A percentile compares a stretch with the other conserved stretches of the same genome.
phyloP scores from a whole-genome alignment of 92 coral and sea anemone genomes.

The Porites divaricata region DNA sequence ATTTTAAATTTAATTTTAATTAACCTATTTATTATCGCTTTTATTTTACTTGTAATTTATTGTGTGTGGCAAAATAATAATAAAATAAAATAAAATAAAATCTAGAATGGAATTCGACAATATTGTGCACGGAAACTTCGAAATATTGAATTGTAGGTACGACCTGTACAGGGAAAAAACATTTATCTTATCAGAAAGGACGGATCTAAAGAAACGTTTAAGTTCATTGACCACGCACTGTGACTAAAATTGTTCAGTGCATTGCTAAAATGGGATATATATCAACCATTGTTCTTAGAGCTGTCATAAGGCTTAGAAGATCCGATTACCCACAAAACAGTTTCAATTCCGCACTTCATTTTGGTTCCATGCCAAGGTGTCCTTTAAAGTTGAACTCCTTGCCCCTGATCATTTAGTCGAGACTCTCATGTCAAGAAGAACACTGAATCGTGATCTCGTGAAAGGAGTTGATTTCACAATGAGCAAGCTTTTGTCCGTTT shows the following conservation, averaged over 20 bases:
- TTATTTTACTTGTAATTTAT: no score
- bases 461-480: not conserved
- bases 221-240: not conserved
- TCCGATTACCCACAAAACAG: constrained; percentile 8
- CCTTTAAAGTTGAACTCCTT: not conserved
- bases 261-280: not conserved
- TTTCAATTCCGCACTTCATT: not conserved
- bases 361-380: constrained; percentile 19
- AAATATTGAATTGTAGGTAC: no score
- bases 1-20: no score
- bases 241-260: not conserved
- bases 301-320: not conserved
- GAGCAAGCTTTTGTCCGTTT: constrained; percentile 6
- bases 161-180: not conserved
- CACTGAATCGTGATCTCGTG: not conserved
- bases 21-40: no score
- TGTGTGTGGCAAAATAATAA: no score
- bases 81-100: no score
- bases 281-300: not conserved
- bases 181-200: not conserved
- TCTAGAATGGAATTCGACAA: no score
- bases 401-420: not conserved
- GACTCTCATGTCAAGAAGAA: not conserved
- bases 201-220: not conserved
- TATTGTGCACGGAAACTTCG: no score